A percentile compares a stretch with the other conserved stretches of the same genome.
Conservation (phyloP, 2,888 invertebrate genomes). For the Netelia virgata region DNA sequence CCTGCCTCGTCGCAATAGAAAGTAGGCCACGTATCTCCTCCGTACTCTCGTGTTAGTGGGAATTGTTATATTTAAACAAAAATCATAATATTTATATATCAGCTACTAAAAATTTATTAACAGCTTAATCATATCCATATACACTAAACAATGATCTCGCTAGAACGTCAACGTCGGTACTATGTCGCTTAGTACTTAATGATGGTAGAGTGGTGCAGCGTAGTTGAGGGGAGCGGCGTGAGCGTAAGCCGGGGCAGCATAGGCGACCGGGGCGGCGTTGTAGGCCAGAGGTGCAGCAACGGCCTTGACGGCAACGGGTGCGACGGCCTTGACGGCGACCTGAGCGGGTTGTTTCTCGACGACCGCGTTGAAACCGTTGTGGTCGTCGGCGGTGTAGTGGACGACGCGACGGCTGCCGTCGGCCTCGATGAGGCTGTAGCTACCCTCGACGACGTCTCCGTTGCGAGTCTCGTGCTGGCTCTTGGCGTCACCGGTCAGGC, state of each 20-base stretch:
- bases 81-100: not conserved
- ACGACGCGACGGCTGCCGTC: constrained; percentile 70
- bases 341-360: constrained; percentile 68
- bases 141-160: constrained; percentile 11
- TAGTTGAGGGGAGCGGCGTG: constrained; percentile 21
- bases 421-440: constrained; percentile 69
- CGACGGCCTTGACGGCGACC: constrained; percentile 58
- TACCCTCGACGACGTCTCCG: constrained; percentile 69
- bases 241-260: constrained; percentile 17
- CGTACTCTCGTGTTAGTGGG: not conserved
- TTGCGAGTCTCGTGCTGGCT: constrained; percentile 69
- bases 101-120: constrained; percentile 50
- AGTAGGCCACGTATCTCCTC: constrained; percentile 47
- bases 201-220: constrained; percentile 33
- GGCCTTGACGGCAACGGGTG: constrained; percentile 39
- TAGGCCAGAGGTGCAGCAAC: constrained; percentile 46
- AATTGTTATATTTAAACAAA: not conserved
- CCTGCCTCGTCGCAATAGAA: constrained; percentile 53
- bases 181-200: constrained; percentile 20
- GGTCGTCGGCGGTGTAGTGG: constrained; percentile 69
- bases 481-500: constrained; percentile 69
- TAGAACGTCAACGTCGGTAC: constrained; percentile 12
- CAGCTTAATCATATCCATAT: constrained; percentile 37
- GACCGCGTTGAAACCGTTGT: constrained; percentile 69
- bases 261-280: constrained; percentile 39